Base-by-base conservation (phyloP, 2,888 invertebrate genomes). In the Plebejus anna region DNA sequence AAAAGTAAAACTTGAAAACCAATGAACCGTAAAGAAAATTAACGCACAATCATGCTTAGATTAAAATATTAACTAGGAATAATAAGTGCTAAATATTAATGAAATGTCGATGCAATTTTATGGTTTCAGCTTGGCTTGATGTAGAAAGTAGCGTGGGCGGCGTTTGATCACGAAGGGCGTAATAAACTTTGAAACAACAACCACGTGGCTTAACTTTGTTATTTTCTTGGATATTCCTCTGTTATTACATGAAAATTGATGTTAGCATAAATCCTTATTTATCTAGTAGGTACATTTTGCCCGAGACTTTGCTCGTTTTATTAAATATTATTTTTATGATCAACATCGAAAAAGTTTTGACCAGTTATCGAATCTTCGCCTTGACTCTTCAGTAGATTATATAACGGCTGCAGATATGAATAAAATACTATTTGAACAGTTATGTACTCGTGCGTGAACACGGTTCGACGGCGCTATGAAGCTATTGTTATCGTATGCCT, bases 201-300 rank as follows among this genome's bases (percentile, higher is more conserved):
- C 13, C 66, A 66, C 66, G 66, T 66, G 66, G 66, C 16, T 66
- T 32, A 66, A 32, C 66, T 66, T 61, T 66, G 66, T 66, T 66
- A 36, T 66, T 66, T 66, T 36, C 66, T 66, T 66, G 32, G 13
- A 66, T 66, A 66, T 66, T 66, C 66, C 32, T 5, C 4, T 16
- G 32, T 66, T 66, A 66, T 36, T 66, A 32, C 5, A 36, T 32
- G 36, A 32, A 66, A 66, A 66, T 32, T 66, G 13, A 61, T 28
- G 61, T 61, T 28, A 32, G 32, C 28, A 61, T 61, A 61, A 28
- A 61, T 32, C n/a, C 28, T 61, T 11, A 11, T 61, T 61, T 61
- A 61, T 61, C 32, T 61, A 4, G 9, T 61, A n/a, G 28, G 4
- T 22, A 61, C n/a, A 61, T 61, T 16, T 57, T 22, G 22, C 6